Conservation (phyloP, 2,113 vertebrate genomes). For the Tragelaphus buxtoni region DNA sequence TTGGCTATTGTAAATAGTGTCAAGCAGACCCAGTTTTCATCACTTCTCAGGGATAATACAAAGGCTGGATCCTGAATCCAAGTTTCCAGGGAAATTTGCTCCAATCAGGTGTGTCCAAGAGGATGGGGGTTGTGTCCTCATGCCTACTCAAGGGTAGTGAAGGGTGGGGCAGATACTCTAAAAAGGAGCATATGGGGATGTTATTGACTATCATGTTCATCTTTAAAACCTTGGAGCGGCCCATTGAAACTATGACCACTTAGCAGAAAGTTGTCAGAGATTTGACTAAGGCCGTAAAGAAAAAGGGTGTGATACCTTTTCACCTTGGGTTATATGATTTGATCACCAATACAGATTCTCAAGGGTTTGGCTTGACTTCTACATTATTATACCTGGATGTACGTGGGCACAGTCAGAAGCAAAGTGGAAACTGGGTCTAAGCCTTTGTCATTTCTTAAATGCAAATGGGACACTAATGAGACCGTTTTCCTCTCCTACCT, state of each 20-base stretch:
- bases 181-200: neutral
- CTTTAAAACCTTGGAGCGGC: neutral
- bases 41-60: neutral
- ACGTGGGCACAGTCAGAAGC: neutral
- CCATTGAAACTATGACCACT: neutral
- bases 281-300: neutral
- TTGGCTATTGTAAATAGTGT: neutral
- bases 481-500: constrained; percentile 57
- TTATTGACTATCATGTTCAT: neutral
- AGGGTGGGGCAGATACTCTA: neutral
- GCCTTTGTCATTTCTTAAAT: neutral
- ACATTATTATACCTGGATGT: neutral
- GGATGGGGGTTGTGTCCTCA: neutral
- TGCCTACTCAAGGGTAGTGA: neutral
- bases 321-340: neutral
- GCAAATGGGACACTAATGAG: constrained; percentile 33
- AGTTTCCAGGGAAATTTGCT: neutral
- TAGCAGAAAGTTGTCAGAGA: neutral
- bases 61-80: neutral
- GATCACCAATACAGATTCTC: neutral
- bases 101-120: neutral
- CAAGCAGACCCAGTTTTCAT: neutral
- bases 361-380: neutral
- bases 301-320: neutral
- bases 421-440: neutral